Evolutionary conservation across 2,888 invertebrate genomes (phyloP).

Genomic region (Dorcus hopei): DNA sequence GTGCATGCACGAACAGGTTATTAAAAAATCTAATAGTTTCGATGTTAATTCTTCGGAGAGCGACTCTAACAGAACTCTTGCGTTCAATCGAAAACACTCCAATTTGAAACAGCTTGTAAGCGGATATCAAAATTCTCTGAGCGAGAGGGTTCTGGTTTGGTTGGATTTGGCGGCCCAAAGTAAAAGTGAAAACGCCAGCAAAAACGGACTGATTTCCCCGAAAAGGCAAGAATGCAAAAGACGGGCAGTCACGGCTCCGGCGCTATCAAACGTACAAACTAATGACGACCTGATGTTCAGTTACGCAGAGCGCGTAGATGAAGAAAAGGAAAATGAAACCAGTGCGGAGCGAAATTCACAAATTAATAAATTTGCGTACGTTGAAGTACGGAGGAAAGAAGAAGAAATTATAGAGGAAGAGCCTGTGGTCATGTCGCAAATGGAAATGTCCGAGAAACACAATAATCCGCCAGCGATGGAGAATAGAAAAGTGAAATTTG

Average conservation of each 20-base stretch:
- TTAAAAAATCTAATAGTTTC: too few species aligned
- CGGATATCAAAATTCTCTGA: constrained; percentile 44
- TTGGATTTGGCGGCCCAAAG: constrained; percentile 50
- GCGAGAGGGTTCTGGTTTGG: constrained; percentile 78
- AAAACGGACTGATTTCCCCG: neutral
- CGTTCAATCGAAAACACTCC: neutral
- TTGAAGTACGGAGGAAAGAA: neutral
- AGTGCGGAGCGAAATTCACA: too few species aligned
- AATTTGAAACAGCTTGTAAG: constrained; percentile 2
- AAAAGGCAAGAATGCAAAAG: too few species aligned
- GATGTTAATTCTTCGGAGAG: too few species aligned
- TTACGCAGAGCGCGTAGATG: too few species aligned
- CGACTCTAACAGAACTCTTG: too few species aligned
- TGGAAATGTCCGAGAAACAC: neutral
- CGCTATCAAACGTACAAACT: constrained; percentile 8
- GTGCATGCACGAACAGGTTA: too few species aligned
- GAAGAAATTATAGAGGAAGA: constrained; percentile 3
- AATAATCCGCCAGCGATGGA: neutral
- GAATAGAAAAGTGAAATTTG: neutral
- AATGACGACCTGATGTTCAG: neutral
- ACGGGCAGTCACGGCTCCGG: constrained; percentile 13
- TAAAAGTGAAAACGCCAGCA: constrained; percentile 13
- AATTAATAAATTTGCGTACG: too few species aligned
- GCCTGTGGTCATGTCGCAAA: neutral
- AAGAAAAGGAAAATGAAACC: too few species aligned